phyloP scores from a whole-genome alignment of 2,888 invertebrate species.

The Ichneumoninae sp. region DNA sequence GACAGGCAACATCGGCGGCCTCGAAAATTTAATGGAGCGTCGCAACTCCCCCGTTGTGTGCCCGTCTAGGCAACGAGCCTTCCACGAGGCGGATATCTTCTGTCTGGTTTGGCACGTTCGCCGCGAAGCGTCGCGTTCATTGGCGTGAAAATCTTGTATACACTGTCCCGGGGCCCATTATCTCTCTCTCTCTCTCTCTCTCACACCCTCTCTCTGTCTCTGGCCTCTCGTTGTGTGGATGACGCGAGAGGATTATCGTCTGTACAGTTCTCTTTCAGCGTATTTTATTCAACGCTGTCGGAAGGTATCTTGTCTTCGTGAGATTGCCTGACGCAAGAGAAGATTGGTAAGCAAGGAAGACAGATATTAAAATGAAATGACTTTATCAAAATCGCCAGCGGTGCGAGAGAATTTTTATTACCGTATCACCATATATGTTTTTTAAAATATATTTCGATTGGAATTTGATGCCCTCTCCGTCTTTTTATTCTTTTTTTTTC shows the following conservation, averaged over 20 bases:
- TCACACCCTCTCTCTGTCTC: neutral
- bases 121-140: conserved; percentile 62
- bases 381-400: conserved; percentile 21
- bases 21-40: conserved; percentile 77
- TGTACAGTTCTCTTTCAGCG: conserved; percentile 11
- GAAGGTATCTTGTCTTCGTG: conserved; percentile 21
- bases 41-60: conserved; percentile 56
- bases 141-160: conserved; percentile 68
- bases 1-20: conserved; percentile 62
- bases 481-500: neutral
- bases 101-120: conserved; percentile 78
- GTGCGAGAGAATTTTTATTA: conserved; percentile 38
- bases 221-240: conserved; percentile 34
- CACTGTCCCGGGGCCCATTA: conserved; percentile 4
- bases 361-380: conserved; percentile 30
- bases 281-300: conserved; percentile 42
- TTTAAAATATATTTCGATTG: neutral
- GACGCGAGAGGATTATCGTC: conserved; percentile 54
- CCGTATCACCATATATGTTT: conserved; percentile 31
- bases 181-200: neutral
- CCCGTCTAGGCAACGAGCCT: conserved; percentile 45
- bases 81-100: conserved; percentile 74
- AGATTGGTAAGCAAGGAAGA: conserved; percentile 10
- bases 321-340: conserved; percentile 1
- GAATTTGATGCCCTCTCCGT: neutral